phyloP scores from a whole-genome alignment of 2,113 vertebrate genomes.

The Laticauda laticaudata region DNA sequence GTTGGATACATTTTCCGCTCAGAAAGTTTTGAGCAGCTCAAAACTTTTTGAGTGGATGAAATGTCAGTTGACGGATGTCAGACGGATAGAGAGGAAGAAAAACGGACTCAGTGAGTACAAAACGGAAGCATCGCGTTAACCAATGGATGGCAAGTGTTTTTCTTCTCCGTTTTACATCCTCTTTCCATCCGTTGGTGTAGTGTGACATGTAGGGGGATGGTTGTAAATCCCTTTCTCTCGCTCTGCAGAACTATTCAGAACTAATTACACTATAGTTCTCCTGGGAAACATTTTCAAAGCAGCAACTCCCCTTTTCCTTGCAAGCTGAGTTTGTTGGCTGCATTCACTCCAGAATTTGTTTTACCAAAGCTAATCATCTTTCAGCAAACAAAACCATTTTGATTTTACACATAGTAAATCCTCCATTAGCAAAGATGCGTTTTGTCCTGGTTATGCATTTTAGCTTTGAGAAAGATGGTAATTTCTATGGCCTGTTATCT shows the following conservation, averaged over 20 bases:
- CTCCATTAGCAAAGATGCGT: neutral
- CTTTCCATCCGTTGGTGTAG: too few species aligned
- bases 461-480: neutral
- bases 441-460: neutral
- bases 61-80: too few species aligned
- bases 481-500: neutral
- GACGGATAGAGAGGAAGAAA: too few species aligned
- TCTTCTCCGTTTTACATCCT: too few species aligned
- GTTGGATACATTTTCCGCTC: too few species aligned
- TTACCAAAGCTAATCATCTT: neutral
- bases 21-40: too few species aligned
- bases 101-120: too few species aligned
- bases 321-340: neutral
- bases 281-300: neutral
- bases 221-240: neutral
- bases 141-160: too few species aligned
- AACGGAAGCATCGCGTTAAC: too few species aligned
- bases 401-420: neutral
- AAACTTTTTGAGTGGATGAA: too few species aligned
- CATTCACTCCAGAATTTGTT: neutral
- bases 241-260: neutral
- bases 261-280: neutral
- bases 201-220: neutral
- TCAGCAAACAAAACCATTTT: neutral
- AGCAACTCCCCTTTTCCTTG: neutral